Conservation (phyloP, 2,113 vertebrate genomes). For the Pelodiscus sinensis region DNA sequence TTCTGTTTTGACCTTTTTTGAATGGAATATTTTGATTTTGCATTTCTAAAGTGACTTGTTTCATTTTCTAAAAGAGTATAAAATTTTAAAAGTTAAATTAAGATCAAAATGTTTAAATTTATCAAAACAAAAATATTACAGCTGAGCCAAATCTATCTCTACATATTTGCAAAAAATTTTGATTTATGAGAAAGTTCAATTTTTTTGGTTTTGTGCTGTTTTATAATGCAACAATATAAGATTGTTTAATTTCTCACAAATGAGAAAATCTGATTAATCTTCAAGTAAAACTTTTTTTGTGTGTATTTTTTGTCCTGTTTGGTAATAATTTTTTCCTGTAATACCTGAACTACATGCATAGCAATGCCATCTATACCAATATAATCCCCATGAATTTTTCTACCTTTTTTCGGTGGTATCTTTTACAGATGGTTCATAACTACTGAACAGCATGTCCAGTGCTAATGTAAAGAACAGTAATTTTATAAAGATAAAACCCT, state of each 20-base stretch:
- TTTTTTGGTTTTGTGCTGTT: neutral
- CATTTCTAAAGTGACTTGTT: no score
- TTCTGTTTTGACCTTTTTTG: no score
- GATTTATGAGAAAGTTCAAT: neutral
- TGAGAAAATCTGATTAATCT: neutral
- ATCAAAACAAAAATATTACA: no score
- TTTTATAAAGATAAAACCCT: neutral
- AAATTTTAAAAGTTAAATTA: no score
- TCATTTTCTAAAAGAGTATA: no score
- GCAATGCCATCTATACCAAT: neutral
- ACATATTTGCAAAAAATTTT: neutral
- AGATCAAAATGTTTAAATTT: no score
- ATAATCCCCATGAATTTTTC: neutral
- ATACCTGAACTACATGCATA: neutral
- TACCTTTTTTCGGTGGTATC: neutral
- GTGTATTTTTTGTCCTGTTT: neutral
- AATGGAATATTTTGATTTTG: no score
- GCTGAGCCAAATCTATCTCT: neutral
- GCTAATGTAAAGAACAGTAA: neutral
- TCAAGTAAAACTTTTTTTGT: neutral
- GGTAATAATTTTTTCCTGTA: neutral
- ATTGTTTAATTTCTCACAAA: neutral
- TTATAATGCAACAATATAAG: neutral
- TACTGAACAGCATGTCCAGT: neutral
- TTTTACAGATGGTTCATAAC: neutral